Conservation (phyloP, 1,140 invertebrate species). For the Charaxes varanes region DNA sequence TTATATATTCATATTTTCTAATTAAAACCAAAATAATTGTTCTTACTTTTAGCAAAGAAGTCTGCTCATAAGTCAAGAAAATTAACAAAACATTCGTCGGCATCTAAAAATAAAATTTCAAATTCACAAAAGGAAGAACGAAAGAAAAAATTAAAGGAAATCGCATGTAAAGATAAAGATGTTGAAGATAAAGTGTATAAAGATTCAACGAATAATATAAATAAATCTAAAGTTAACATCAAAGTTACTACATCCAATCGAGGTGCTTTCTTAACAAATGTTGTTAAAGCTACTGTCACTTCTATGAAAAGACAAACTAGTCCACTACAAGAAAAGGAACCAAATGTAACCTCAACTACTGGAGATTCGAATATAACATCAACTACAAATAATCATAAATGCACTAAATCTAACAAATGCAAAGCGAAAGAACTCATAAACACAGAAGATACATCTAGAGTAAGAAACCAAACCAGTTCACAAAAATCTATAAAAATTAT, state of each 20-base stretch:
- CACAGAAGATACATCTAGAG: slow-evolving; percentile 1
- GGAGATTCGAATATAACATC: slow-evolving; percentile 13
- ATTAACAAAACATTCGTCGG: slow-evolving; percentile 22
- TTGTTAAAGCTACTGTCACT: slow-evolving; percentile 22
- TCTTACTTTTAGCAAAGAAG: slow-evolving; percentile 30
- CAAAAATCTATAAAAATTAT: not conserved
- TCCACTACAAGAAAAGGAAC: slow-evolving; percentile 17
- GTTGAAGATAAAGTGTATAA: slow-evolving; percentile 11
- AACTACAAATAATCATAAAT: not conserved
- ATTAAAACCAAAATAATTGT: slow-evolving; percentile 1
- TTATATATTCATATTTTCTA: not conserved
- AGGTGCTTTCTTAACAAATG: slow-evolving; percentile 45
- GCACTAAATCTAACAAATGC: slow-evolving; percentile 13
- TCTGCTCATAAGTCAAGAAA: slow-evolving; percentile 19
- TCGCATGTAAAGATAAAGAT: slow-evolving; percentile 51
- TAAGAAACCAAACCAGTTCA: not conserved
- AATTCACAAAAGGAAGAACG: slow-evolving; percentile 55
- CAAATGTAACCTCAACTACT: slow-evolving; percentile 4
- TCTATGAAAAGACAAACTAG: slow-evolving; percentile 28
- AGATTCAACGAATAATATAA: slow-evolving; percentile 19
- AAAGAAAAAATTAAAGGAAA: slow-evolving; percentile 54
- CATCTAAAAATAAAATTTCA: slow-evolving; percentile 33
- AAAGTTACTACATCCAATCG: slow-evolving; percentile 49
- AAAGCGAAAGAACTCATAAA: slow-evolving; percentile 2
- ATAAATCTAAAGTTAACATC: slow-evolving; percentile 31